Conservation (phyloP, 1,140 invertebrate genomes). For the Microplitis mediator region DNA sequence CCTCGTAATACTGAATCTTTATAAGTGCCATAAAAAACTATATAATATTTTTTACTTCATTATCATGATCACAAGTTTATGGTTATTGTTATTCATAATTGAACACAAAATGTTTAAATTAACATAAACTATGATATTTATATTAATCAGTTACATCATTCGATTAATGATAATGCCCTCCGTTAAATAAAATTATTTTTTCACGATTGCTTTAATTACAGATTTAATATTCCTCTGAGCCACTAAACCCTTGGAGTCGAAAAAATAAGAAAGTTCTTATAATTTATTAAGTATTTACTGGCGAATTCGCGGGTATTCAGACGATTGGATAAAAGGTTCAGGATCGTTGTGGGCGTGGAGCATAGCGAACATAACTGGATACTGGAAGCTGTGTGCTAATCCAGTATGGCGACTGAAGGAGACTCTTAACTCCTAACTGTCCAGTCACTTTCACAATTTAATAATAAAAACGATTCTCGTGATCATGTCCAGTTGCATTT, state of each 20-base stretch:
- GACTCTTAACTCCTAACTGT: not conserved
- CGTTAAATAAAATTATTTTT: no score
- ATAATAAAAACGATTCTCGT: not conserved
- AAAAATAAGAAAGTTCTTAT: not conserved
- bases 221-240: no score
- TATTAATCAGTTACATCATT: no score
- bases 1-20: not conserved
- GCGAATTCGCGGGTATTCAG: not conserved
- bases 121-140: no score
- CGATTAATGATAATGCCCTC: no score
- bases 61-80: not conserved
- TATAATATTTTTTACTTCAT: not conserved
- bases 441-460: constrained; percentile 1
- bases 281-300: no score
- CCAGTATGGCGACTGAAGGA: constrained; percentile 3
- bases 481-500: not conserved
- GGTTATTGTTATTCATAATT: no score
- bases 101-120: no score
- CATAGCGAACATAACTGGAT: not conserved
- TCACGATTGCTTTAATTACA: no score
- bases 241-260: not conserved
- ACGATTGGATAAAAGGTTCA: not conserved
- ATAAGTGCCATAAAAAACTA: not conserved
- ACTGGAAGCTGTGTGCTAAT: constrained; percentile 8
- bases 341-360: constrained; percentile 4